Evolutionary conservation across 2,113 vertebrate species (phyloP).

Genomic region (Oriolus oriolus): DNA sequence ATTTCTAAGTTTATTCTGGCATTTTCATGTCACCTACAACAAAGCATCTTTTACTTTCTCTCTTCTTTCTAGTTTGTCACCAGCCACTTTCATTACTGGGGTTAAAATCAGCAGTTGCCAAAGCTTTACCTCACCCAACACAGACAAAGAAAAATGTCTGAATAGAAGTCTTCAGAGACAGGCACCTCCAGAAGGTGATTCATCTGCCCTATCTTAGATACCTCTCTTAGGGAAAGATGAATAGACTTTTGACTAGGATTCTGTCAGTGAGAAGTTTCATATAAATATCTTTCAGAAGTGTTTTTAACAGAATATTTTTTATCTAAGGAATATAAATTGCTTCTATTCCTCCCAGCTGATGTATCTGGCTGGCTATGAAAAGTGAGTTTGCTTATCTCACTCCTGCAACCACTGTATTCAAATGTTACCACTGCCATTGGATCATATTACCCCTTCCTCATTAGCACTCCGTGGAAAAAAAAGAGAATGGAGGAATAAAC

Average conservation of each 20-base stretch:
- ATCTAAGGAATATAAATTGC: conserved; percentile 50
- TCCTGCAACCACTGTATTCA: background rate
- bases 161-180: conserved; percentile 35
- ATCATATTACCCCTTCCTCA: background rate
- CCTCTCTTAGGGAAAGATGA: conserved; percentile 48
- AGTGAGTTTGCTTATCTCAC: background rate
- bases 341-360: conserved; percentile 4
- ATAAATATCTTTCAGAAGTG: conserved; percentile 48
- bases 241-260: conserved; percentile 51
- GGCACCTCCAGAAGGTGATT: conserved; percentile 39
- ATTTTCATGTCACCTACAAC: conserved; percentile 11
- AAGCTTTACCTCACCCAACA: conserved; percentile 16
- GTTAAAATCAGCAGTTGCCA: conserved; percentile 18
- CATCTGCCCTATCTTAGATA: conserved; percentile 38
- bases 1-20: conserved; percentile 8
- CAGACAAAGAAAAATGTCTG: conserved; percentile 34
- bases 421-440: background rate
- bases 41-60: background rate
- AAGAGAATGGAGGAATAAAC: background rate
- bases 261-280: conserved; percentile 44
- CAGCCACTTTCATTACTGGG: background rate
- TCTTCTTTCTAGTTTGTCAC: background rate
- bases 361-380: background rate
- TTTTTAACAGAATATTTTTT: conserved; percentile 54
- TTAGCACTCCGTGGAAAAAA: background rate